Evolutionary conservation across 2,113 vertebrate genomes (phyloP).

Genomic region (Centrocercus urophasianus): DNA sequence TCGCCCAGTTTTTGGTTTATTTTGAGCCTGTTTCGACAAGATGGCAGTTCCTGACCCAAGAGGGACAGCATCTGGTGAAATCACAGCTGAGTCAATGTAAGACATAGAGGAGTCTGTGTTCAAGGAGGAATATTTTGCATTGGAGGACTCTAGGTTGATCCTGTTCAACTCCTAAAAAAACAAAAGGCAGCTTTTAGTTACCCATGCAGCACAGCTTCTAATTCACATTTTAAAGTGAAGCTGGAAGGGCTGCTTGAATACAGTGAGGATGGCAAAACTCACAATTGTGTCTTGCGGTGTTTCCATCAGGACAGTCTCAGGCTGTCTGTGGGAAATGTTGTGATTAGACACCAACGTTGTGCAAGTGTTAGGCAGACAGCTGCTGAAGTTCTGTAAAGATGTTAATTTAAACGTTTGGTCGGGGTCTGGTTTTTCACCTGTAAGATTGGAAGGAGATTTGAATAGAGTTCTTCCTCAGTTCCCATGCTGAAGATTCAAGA

Average conservation of each 20-base stretch:
- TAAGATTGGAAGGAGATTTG: slow-evolving; percentile 12
- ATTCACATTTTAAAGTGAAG: not conserved
- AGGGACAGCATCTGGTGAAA: slow-evolving; percentile 90
- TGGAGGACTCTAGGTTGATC: slow-evolving; percentile 97
- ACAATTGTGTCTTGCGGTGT: slow-evolving; percentile 98
- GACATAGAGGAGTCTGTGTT: slow-evolving; percentile 93
- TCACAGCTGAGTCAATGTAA: slow-evolving; percentile 95
- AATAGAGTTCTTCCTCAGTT: not conserved
- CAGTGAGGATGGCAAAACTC: slow-evolving; percentile 48
- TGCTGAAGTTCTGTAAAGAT: slow-evolving; percentile 92
- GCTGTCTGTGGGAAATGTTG: slow-evolving; percentile 87
- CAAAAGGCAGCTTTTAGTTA: slow-evolving; percentile 13
- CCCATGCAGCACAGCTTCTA: not conserved
- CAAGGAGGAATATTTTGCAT: slow-evolving; percentile 90
- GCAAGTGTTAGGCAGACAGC: slow-evolving; percentile 87
- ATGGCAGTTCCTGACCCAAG: slow-evolving; percentile 88
- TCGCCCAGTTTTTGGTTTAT: slow-evolving; percentile 95
- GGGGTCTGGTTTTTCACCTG: slow-evolving; percentile 98
- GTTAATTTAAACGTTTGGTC: slow-evolving; percentile 98
- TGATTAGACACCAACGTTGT: slow-evolving; percentile 89
- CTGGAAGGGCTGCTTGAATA: not conserved
- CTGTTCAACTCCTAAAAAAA: slow-evolving; percentile 91
- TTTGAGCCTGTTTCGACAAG: slow-evolving; percentile 92
- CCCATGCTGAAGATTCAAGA: rapidly evolving
- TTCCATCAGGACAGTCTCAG: slow-evolving; percentile 94